Conservation (phyloP, 92 coral and sea anemone species). For the Virgularia gustaviana region DNA sequence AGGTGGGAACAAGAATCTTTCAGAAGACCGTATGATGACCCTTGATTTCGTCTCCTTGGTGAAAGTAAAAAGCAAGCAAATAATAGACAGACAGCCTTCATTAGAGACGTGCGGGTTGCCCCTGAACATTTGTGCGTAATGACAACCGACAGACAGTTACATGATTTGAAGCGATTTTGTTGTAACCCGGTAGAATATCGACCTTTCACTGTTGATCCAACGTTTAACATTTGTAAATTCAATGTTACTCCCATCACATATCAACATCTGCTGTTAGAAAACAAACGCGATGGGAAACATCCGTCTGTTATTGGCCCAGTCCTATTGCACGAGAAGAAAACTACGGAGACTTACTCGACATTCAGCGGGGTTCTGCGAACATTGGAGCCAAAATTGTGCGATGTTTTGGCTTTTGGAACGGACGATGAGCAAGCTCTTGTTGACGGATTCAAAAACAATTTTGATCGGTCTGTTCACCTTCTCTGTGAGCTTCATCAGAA, state of each 20-base stretch:
- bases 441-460: constrained; percentile 1
- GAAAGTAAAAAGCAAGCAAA: constrained; percentile 32
- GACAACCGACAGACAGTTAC: constrained; percentile 7
- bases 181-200: constrained; percentile 16
- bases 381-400: not conserved
- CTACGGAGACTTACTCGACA: not conserved
- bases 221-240: not conserved
- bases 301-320: constrained; percentile 4
- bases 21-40: constrained; percentile 5
- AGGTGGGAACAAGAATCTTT: constrained; percentile 5
- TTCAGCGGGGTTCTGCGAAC: not conserved
- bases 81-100: constrained; percentile 18
- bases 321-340: not conserved
- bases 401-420: constrained; percentile 15
- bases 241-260: constrained; percentile 23
- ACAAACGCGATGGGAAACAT: not conserved
- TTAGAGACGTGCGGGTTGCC: constrained; percentile 29
- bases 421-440: constrained; percentile 6
- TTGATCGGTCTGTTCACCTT: constrained; percentile 4
- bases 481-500: not conserved
- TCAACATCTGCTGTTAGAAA: constrained; percentile 6
- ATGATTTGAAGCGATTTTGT: constrained; percentile 25
- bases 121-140: constrained; percentile 21
- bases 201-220: constrained; percentile 30
- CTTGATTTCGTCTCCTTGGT: constrained; percentile 27